These are phyloP conservation scores for Chunga burmeisteri DNA, from an alignment of 2,113 vertebrate genomes.

Conservation along the genomic window DNA sequence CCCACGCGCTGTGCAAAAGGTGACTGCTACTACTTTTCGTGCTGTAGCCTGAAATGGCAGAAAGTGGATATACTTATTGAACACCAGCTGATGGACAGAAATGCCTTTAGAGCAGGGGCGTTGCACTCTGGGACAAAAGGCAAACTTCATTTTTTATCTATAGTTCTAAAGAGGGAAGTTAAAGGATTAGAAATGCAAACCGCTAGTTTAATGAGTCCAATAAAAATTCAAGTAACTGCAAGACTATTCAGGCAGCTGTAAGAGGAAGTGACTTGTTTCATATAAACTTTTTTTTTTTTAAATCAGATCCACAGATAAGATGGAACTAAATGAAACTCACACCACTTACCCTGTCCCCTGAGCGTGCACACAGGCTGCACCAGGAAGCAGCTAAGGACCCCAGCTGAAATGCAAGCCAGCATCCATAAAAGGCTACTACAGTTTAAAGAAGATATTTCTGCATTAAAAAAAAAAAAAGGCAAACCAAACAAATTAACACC, in stretches of 20 bases:
- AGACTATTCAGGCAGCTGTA: too few species aligned
- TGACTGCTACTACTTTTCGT: background rate
- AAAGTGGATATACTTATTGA: background rate
- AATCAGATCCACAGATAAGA: background rate
- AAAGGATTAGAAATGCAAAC: too few species aligned
- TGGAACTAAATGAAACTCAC: background rate
- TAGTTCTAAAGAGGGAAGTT: background rate
- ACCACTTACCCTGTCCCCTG: rapidly evolving
- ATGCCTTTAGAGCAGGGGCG: background rate
- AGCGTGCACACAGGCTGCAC: background rate
- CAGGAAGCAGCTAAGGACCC: background rate
- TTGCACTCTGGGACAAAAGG: background rate
- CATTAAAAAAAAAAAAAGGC: background rate
- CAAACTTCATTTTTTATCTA: background rate
- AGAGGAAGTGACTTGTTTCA: background rate
- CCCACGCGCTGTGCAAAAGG: rapidly evolving
- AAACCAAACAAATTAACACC: background rate
- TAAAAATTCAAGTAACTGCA: background rate
- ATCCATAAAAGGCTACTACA: background rate
- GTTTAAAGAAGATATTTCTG: background rate
- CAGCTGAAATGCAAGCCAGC: background rate
- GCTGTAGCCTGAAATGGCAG: background rate
- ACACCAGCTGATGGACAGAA: background rate
- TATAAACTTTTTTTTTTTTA: background rate
- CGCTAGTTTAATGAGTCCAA: too few species aligned